These are phyloP conservation scores for Chaenodraco wilsoni DNA, from an alignment of 2,797 vertebrate genomes.

Conservation along the genomic window DNA sequence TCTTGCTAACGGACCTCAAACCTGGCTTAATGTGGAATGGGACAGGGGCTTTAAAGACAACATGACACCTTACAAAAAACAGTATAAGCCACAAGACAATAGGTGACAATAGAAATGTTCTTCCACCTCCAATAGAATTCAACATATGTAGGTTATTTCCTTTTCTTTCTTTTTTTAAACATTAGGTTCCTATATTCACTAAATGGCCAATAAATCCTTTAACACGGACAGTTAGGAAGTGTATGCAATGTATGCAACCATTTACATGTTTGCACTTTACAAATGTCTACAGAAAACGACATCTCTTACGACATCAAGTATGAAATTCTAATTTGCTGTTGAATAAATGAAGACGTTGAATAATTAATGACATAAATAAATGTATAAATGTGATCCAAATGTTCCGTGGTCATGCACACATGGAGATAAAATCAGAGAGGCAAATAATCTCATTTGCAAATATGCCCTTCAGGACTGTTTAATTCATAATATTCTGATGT, in stretches of 20 bases:
- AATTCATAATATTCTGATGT: neutral
- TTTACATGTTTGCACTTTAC: neutral
- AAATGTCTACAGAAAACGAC: neutral
- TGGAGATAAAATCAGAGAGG: constrained; percentile 17
- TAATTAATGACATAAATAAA: constrained; percentile 13
- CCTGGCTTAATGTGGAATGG: neutral
- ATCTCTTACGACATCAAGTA: neutral
- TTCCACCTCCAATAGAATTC: neutral
- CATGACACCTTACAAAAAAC: neutral
- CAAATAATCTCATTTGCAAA: constrained; percentile 26
- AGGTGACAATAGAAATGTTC: neutral
- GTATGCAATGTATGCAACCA: neutral
- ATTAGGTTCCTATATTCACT: neutral
- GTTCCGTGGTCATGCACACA: neutral
- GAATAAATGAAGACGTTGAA: constrained; percentile 6
- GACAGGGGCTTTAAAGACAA: neutral
- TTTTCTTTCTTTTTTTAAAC: neutral
- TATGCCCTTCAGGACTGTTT: neutral
- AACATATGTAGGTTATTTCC: neutral
- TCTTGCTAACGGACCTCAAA: neutral
- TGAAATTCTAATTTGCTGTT: constrained; percentile 1
- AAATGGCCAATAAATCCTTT: too few species aligned
- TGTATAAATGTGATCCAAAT: neutral
- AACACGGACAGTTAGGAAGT: too few species aligned
- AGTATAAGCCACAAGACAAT: neutral